Percentiles rank a stretch among this genome's conserved stretches.
phyloP scores from a whole-genome alignment of 2,113 vertebrate species.

The Oostethus manadensis region DNA sequence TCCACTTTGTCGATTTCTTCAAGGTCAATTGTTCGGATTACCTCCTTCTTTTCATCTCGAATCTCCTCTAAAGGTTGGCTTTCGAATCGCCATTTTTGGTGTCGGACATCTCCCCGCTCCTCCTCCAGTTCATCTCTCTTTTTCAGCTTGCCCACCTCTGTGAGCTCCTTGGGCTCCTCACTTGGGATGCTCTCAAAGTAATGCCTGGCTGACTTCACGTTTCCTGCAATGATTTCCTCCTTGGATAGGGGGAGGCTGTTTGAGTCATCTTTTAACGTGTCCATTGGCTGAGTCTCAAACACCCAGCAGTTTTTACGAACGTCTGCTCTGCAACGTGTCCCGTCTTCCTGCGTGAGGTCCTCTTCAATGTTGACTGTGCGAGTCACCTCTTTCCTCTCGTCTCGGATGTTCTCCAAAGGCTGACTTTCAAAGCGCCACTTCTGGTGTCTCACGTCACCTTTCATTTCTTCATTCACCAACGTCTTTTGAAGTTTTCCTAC shows the following conservation, averaged over 20 bases:
- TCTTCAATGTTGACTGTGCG: slow-evolving; percentile 79
- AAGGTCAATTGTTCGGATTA: slow-evolving; percentile 75
- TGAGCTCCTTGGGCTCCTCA: slow-evolving; percentile 77
- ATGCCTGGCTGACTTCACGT: slow-evolving; percentile 79
- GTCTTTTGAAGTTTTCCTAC: slow-evolving; percentile 75
- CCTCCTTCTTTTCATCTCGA: slow-evolving; percentile 79
- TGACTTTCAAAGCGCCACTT: slow-evolving; percentile 85
- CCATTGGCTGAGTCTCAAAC: slow-evolving; percentile 87
- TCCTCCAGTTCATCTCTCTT: slow-evolving; percentile 71
- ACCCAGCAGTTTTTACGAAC: slow-evolving; percentile 79
- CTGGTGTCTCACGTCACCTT: slow-evolving; percentile 81
- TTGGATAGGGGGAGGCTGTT: slow-evolving; percentile 57
- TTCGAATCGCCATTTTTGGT: slow-evolving; percentile 87
- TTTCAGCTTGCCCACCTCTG: slow-evolving; percentile 80
- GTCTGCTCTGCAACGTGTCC: slow-evolving; percentile 72
- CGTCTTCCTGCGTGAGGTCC: slow-evolving; percentile 76
- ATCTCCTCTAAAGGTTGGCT: slow-evolving; percentile 84
- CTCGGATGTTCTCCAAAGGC: slow-evolving; percentile 80
- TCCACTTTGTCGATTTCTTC: slow-evolving; percentile 84
- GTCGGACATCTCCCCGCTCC: slow-evolving; percentile 83
- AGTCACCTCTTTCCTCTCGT: slow-evolving; percentile 75
- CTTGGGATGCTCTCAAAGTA: slow-evolving; percentile 83
- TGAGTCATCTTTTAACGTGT: slow-evolving; percentile 77
- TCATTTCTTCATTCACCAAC: slow-evolving; percentile 72
- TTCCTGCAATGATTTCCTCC: slow-evolving; percentile 79